Evolutionary conservation across 1,140 invertebrate genomes (phyloP), one percentile per base, ranked within the genome.

Genomic region (Drosophila miranda): DNA sequence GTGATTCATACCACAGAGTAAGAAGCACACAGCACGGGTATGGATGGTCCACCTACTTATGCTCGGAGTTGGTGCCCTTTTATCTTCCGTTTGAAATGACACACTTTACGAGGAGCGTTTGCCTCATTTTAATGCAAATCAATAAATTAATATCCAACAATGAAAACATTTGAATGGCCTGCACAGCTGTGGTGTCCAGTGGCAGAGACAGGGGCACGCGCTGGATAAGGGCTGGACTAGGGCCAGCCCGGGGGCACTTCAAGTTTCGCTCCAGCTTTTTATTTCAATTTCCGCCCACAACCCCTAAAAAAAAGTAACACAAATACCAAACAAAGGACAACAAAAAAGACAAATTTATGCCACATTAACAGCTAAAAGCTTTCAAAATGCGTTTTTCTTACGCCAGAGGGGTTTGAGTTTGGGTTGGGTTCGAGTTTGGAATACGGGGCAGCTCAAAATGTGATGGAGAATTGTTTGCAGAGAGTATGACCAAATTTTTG

Each of bases 331-430:
- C 43, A 71, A 16, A 43, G 61, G 56, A 71, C 61, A 77, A 69
- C 80, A 84, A 86, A 77, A 86, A 70, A 84, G 81, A 84, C 81
- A 86, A 84, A 87, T 86, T 86, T 86, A 86, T 86, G 81, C 81
- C 81, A 86, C 81, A 86, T 86, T 86, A 86, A 86, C 81, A 86
- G 81, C 81, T 86, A 86, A 87, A 86, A 86, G 81, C 81, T 86
- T 86, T 86, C 81, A 86, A 86, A 86, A 86, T 86, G 81, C 81
- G 81, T 84, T 84, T 81, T 57, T 57, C 75, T 53, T 86, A 75
- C 60, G 77, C 82, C 78, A 75, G 21, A 66, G 71, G 70, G 46
- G 53, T 58, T 43, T 28, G 48, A 42, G 21, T 58, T 38, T 38
- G 56, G 34, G 34, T 48, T 44, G 19, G 8, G 28, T 6, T 38